phyloP scores from a whole-genome alignment of 2,888 invertebrate genomes.

The Pollenia angustigena region DNA sequence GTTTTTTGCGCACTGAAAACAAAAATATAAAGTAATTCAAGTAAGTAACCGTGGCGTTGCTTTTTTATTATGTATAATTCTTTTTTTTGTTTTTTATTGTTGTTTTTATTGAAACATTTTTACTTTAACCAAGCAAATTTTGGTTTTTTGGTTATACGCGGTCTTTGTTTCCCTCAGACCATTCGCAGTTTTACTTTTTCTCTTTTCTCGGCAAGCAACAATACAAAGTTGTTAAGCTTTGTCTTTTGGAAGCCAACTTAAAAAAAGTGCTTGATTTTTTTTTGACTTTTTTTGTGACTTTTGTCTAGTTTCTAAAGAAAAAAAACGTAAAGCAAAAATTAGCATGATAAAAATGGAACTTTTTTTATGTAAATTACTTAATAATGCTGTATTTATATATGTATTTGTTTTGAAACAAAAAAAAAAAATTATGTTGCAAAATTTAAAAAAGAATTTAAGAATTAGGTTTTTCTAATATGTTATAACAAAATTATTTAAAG shows the following conservation, averaged over 20 bases:
- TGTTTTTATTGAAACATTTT: constrained; percentile 16
- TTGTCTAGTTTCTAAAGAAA: constrained; percentile 19
- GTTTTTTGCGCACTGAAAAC: not conserved
- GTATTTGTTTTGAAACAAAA: not conserved
- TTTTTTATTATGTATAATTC: not conserved
- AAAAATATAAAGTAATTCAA: constrained; percentile 34
- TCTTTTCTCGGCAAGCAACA: not conserved
- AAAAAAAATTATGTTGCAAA: not conserved
- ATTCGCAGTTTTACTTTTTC: constrained; percentile 28
- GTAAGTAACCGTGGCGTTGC: constrained; percentile 31
- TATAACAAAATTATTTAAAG: no score
- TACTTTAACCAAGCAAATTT: constrained; percentile 32
- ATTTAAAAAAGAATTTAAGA: not conserved
- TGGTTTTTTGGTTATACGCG: not conserved
- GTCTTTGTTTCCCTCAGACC: constrained; percentile 22
- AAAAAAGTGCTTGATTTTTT: constrained; percentile 32
- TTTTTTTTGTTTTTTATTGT: not conserved
- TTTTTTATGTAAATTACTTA: constrained; percentile 62
- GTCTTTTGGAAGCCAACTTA: not conserved
- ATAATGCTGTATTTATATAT: constrained; percentile 38
- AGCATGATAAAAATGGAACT: constrained; percentile 52
- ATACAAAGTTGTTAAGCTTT: constrained; percentile 48
- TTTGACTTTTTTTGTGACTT: constrained; percentile 6
- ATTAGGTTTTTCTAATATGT: no score
- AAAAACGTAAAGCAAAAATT: constrained; percentile 42